Base-by-base conservation (phyloP, 92 coral and sea anemone species). In the Zoanthus gigantus region DNA sequence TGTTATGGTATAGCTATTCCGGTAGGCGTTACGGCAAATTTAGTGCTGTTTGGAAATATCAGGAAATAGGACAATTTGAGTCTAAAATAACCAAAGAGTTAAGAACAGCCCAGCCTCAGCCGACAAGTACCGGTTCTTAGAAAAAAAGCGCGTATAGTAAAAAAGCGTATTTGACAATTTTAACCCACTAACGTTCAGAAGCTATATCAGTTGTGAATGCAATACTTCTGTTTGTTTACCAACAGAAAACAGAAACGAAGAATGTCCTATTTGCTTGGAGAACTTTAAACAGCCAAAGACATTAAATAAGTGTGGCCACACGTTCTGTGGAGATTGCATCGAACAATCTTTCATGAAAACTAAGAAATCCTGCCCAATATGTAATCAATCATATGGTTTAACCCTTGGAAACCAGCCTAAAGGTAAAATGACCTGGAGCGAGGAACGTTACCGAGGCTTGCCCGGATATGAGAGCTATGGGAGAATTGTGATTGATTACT, bases 381-480 rank as follows among this genome's bases (percentile, higher is more conserved):
- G 95, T 81, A 86, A 79, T 14, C 68, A 50, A 42, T 89, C 90
- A 15, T 91, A 90, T 71, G 94, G 95, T 54, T 71, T 88, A 48
- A 74, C 88, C 18, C 66, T 76, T 31, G 96, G 96, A 60, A 92
- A 93, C 87, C 95, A 91, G 78, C 98, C 96, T n/a, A 78, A 8
- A 11, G 98, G 98, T 31, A 46, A 47, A 15, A 95, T 95, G 94
- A 50, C 44, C 9, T 11, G 6, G 6, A 9, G 14, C 16, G 53
- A n/a, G 8, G 67, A 7, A 46, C 32, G 9, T 37, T 50, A 53
- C n/a, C 7, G 10, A 14, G 42, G 90, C 67, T 90, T 93, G 29
- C 95, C 95, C 16, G 93, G 95, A 0, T 72, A 93, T 53, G 80
- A 81, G 56, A 72, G 76, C 1, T 87, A 52, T 83, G 93, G 93